Evolutionary conservation across 1,140 invertebrate species (phyloP), one percentile per base, ranked within the genome.

Genomic region (Caenorhabditis inopinata): DNA sequence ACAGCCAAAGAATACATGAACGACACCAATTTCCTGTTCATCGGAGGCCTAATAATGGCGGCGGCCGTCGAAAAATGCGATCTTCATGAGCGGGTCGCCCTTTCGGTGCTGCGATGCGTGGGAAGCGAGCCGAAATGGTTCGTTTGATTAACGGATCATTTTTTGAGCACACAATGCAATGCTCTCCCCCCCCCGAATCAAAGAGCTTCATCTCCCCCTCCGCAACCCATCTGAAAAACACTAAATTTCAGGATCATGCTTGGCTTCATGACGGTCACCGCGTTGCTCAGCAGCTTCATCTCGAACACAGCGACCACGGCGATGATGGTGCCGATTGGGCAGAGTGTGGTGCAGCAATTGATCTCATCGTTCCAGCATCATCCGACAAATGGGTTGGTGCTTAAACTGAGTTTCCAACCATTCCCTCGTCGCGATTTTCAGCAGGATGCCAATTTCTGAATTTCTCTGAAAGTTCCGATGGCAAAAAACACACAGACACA

Each of bases 41-140:
- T 91, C n/a, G 91, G 90, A 14, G 90, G 91, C 21, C 83, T 96
- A 62, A 92, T 95, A 84, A 92, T 95, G 23, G 94, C 94, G 0
- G 91, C 94, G 7, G 93, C 93, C 0, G 92, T 95, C 2, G 94
- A 96, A 89, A 92, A 94, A 85, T 93, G 93, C 78, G 93, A 93
- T 87, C 89, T 96, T 6, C 94, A 96, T 83, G 92, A 93, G 85
- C 90, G 94, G 81, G 92, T 96, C 1, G 94, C 94, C 0, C 89
- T 96, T 25, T 91, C 91, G 82, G 93, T 94, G 4, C 92, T 95
- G 73, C 92, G 92, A 74, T 89, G 92, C 9, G 92, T 95, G 42
- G 95, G 95, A 46, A 84, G 89, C 6, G 89, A 89, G 51, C 90
- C 90, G 11, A 88, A 87, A 85, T 90, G 89, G 90, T 90, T 48